Percentiles rank a stretch among this genome's conserved stretches.
Conservation (phyloP, 2,888 invertebrate species). For the Cerastoderma edule region DNA sequence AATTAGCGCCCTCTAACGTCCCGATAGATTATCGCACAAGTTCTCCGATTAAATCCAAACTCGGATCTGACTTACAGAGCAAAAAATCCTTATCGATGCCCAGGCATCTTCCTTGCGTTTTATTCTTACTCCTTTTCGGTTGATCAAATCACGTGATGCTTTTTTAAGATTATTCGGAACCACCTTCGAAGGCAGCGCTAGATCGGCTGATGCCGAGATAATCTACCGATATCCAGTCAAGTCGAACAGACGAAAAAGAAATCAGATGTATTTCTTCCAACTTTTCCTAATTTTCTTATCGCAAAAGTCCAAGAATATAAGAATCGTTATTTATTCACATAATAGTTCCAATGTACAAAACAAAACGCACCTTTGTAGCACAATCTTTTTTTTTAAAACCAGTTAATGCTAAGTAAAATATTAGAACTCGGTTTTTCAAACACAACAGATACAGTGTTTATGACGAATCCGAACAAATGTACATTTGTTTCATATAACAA, state of each 20-base stretch:
- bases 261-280: constrained; percentile 4
- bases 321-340: constrained; percentile 15
- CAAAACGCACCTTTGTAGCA: not conserved
- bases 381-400: no score
- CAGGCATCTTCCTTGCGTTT: constrained; percentile 21
- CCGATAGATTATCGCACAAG: constrained; percentile 16
- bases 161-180: constrained; percentile 24
- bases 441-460: constrained; percentile 57
- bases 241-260: constrained; percentile 10
- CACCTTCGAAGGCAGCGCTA: constrained; percentile 26
- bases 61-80: constrained; percentile 33
- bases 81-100: constrained; percentile 36
- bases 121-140: constrained; percentile 23
- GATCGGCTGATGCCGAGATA: constrained; percentile 23
- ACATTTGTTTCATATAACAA: constrained; percentile 63
- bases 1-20: constrained; percentile 14
- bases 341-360: constrained; percentile 16
- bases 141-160: constrained; percentile 39
- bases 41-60: constrained; percentile 34
- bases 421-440: constrained; percentile 35
- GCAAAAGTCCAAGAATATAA: no score
- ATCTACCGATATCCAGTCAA: constrained; percentile 20
- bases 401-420: constrained; percentile 27
- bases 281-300: no score
- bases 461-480: constrained; percentile 59